Base-by-base conservation (phyloP, 1,140 invertebrate genomes). In the Calephelis nemesis region DNA sequence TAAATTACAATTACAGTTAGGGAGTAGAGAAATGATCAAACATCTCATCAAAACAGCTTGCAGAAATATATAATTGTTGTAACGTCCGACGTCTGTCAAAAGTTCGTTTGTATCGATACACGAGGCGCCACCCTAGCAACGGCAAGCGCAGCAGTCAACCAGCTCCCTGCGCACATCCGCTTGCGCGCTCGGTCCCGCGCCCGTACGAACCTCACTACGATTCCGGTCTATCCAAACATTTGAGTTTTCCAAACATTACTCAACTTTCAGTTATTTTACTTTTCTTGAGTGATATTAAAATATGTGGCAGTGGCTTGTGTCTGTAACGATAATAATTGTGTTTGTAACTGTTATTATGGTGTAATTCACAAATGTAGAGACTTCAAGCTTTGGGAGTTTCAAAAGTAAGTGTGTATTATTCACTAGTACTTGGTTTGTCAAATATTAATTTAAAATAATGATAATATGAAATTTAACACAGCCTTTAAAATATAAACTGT, bases 81-180 rank as follows among this genome's bases (percentile, higher is more conserved):
- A 66, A 70, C 71, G 71, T 71, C 73, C 70, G 42, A 3, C 42
- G 0, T 9, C 42, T 45, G 8, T 5, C 42, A 6, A 45, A 10
- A 30, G 15, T 30, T 8, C 52, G 15, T 60, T 40, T 39, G 30
- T 45, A 45, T 60, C 54, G 54, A 60, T 60, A 60, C 9, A 60
- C 54, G 0, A 12, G 54, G 30, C 30, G 72, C 84, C 84, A 42
- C 86, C 84, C 83, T 90, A 71, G 67, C 7, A 69, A 63, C 73
- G 77, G 80, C 78, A 80, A 82, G 83, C 85, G 80, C 83, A 84
- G 81, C 84, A 85, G 81, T 85, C 81, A 76, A 77, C 82, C 82
- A 82, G 84, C 76, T 83, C 80, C 80, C 79, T 39, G 54, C 81
- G 78, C 88, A 88, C 86, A 90, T 90, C 88, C 88, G 88, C 81